phyloP scores from a whole-genome alignment of 2,797 vertebrate species.

The Gila robusta region DNA sequence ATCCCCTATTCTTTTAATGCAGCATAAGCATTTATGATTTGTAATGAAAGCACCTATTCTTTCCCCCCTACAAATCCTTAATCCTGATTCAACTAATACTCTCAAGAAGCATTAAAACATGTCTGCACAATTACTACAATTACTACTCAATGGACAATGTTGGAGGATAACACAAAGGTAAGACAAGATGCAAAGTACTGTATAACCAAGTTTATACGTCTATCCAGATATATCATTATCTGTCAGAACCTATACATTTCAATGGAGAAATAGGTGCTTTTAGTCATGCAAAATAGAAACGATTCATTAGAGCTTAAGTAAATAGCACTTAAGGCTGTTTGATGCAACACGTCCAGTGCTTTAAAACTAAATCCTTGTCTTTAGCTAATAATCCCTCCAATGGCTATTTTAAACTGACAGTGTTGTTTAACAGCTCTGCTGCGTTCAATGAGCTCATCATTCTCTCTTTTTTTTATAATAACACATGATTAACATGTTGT shows the following conservation, averaged over 20 bases:
- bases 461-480: background rate
- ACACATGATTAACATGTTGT: background rate
- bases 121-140: background rate
- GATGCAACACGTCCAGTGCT: background rate
- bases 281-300: background rate
- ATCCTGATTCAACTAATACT: conserved; percentile 33
- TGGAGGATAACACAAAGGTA: background rate
- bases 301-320: background rate
- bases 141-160: background rate
- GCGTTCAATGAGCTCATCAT: background rate
- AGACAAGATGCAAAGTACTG: background rate
- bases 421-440: background rate
- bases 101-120: background rate
- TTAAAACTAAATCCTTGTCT: background rate
- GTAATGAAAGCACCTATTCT: conserved; percentile 10
- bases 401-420: conserved; percentile 29
- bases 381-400: conserved; percentile 19
- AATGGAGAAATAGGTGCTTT: background rate
- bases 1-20: background rate
- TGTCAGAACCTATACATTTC: background rate
- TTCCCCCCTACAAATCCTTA: conserved; percentile 7
- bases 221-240: background rate
- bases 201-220: background rate
- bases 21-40: background rate
- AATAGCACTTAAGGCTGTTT: background rate